Evolutionary conservation across 2,888 invertebrate genomes (phyloP).

Genomic region (Uropetala carovei): DNA sequence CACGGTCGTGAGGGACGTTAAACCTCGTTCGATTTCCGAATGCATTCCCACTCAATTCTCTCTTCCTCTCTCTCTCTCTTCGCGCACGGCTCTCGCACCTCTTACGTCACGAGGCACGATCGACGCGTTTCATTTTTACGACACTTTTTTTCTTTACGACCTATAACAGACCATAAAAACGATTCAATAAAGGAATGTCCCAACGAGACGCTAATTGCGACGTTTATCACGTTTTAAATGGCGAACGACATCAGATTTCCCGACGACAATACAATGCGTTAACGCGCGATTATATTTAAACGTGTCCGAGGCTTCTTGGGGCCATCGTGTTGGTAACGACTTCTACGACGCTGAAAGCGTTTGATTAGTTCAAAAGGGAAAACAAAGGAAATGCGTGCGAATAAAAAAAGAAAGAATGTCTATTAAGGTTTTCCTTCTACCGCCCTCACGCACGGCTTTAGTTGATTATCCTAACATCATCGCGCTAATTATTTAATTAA

Average conservation of each 20-base stretch:
- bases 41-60: neutral
- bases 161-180: neutral
- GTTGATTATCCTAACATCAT: too few relatives aligned
- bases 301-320: neutral
- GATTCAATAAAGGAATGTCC: neutral
- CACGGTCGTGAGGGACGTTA: neutral
- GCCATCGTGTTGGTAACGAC: neutral
- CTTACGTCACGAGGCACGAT: neutral
- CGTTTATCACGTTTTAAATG: slow-evolving; percentile 19
- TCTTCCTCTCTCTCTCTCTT: neutral
- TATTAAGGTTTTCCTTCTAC: too few relatives aligned
- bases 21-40: neutral
- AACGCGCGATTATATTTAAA: neutral
- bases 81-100: neutral
- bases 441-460: too few relatives aligned
- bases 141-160: neutral
- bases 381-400: neutral
- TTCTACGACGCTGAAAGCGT: neutral
- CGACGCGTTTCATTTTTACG: neutral
- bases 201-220: slow-evolving; percentile 23
- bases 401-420: too few relatives aligned
- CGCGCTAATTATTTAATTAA: too few relatives aligned
- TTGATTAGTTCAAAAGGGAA: neutral
- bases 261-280: neutral
- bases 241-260: neutral